Conservation (phyloP, 2,888 invertebrate species). For the Apamea epomidion region DNA sequence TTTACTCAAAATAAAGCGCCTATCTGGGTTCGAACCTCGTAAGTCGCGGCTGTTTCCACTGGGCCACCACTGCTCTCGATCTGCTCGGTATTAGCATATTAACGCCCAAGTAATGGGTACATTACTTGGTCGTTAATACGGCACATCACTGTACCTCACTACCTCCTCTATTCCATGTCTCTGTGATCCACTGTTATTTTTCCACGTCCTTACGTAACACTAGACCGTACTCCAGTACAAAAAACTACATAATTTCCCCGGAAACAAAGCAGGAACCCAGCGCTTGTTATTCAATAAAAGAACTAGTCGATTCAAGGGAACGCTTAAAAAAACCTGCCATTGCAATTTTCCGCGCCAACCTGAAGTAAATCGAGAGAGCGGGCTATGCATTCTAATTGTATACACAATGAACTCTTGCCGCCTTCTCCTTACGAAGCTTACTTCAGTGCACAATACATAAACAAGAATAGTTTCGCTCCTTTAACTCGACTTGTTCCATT, state of each 20-base stretch:
- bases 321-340: constrained; percentile 67
- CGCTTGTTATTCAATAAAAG: constrained; percentile 48
- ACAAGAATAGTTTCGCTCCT: constrained; percentile 28
- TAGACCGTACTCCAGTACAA: not conserved
- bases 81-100: not conserved
- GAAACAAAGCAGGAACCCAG: constrained; percentile 20
- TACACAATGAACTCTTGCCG: constrained; percentile 66
- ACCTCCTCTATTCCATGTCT: not conserved
- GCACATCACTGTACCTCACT: not conserved
- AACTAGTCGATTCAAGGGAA: constrained; percentile 42
- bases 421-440: constrained; percentile 54
- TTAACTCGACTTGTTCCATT: constrained; percentile 11
- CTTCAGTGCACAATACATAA: constrained; percentile 31
- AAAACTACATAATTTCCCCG: not conserved
- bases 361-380: constrained; percentile 70
- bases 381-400: constrained; percentile 78
- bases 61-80: too few species aligned
- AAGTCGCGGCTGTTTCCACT: too few species aligned
- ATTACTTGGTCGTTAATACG: not conserved
- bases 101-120: not conserved
- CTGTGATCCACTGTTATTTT: not conserved
- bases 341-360: constrained; percentile 71
- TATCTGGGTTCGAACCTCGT: too few species aligned
- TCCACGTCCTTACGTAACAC: not conserved
- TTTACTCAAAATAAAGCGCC: too few species aligned